Evolutionary conservation across 2,113 vertebrate genomes (phyloP), one percentile per base, ranked within the genome.

Genomic region (Sylvia atricapilla): DNA sequence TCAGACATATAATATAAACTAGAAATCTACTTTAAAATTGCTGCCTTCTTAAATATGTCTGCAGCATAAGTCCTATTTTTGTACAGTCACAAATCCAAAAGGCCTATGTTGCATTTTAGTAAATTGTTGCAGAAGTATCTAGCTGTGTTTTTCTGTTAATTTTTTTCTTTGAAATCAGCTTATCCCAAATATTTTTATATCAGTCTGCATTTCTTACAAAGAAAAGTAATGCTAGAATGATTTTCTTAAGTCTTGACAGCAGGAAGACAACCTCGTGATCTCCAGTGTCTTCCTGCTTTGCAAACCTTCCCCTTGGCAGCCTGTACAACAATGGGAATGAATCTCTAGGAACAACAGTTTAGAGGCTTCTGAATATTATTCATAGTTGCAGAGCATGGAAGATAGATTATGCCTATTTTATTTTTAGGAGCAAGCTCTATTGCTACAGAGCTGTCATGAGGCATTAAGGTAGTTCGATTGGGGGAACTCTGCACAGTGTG

Each of bases 401-500:
- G 96, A 94, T 90, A 78, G 55, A 91, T 97, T 96, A 89, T 93
- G 84, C 49, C 72, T 80, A 35, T 79, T 84, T 97, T 97, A 97
- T 97, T 98, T 97, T 97, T 97, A 97, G 96, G 92, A 89, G 33
- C 50, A 72, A 74, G 44, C 50, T 95, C 95, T 96, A 80, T 73
- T 94, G 80, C 81, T 81, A 13, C 37, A 66, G 80, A 94, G 74
- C 77, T 95, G 95, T 95, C 92, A 91, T 47, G 62, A 95, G 78
- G 68, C 93, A 92, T 97, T 94, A 96, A 93, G 76, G 86, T 76
- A 93, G 91, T 69, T 90, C 2, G 0, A 46, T 68, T 93, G 87
- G 78, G 94, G 81, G 63, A 90, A 41, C 79, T 76, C 69, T 89
- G 79, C 46, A 22, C 41, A 84, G 69, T 6, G 28, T 73, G 87